These are phyloP conservation scores for Clarias macrocephalus DNA, from an alignment of 2,113 vertebrate species.

Conservation along the genomic window DNA sequence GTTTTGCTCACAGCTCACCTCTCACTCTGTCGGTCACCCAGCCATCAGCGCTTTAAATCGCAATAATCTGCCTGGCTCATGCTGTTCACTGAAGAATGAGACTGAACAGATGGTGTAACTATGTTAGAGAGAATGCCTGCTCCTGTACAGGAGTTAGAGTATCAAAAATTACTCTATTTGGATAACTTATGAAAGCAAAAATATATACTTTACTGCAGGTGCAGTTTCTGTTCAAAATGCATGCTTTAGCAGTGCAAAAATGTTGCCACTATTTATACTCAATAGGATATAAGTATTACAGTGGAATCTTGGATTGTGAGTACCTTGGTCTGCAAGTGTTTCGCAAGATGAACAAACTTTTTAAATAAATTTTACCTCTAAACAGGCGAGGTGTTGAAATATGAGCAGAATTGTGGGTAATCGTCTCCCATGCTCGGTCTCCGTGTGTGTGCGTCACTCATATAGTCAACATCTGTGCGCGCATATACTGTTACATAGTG, in stretches of 20 bases:
- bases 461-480: too few species aligned
- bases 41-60: slow-evolving; percentile 4
- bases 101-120: slow-evolving; percentile 25
- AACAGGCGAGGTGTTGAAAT: too few species aligned
- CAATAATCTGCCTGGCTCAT: not conserved
- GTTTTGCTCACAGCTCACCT: slow-evolving; percentile 12
- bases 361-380: too few species aligned
- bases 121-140: not conserved
- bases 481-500: too few species aligned
- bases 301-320: too few species aligned
- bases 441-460: too few species aligned
- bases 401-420: too few species aligned
- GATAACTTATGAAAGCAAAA: not conserved
- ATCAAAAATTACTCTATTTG: not conserved
- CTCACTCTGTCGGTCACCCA: not conserved
- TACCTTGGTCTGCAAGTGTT: too few species aligned
- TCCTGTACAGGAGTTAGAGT: not conserved
- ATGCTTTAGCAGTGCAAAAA: not conserved
- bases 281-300: not conserved
- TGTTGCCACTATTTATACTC: not conserved
- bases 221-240: not conserved
- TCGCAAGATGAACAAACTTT: too few species aligned
- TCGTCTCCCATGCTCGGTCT: too few species aligned
- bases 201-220: not conserved
- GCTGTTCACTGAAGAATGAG: not conserved